These are phyloP conservation scores for Myathropa florea DNA, from an alignment of 2,888 invertebrate genomes.

Conservation along the genomic window DNA sequence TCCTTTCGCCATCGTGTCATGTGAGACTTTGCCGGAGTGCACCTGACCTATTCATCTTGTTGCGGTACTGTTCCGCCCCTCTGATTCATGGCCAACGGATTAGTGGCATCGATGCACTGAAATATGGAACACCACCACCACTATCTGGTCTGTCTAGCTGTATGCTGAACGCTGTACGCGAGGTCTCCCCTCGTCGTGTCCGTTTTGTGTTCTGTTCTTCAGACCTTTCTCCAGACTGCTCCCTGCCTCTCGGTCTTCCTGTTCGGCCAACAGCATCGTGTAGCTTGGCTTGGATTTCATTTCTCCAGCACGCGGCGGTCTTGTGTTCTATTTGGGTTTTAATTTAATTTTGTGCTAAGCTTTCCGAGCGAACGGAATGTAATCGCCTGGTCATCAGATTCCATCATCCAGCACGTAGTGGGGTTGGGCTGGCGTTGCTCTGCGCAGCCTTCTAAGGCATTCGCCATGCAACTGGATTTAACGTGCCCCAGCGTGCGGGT, in stretches of 20 bases:
- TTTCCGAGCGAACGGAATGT: conserved; percentile 66
- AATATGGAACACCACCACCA: conserved; percentile 64
- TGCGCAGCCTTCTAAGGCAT: conserved; percentile 49
- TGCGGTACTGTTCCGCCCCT: conserved; percentile 67
- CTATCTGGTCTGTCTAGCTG: conserved; percentile 32
- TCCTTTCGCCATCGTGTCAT: conserved; percentile 68
- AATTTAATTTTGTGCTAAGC: conserved; percentile 66
- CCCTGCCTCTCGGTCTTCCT: neutral
- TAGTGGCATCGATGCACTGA: conserved; percentile 51
- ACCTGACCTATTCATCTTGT: conserved; percentile 68
- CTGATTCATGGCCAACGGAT: conserved; percentile 54
- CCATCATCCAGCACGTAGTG: conserved; percentile 56
- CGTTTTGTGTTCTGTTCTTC: conserved; percentile 51
- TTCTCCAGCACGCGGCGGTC: conserved; percentile 20
- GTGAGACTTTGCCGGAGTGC: conserved; percentile 44
- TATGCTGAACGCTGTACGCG: conserved; percentile 57
- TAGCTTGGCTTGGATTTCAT: conserved; percentile 48
- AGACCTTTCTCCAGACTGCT: conserved; percentile 52
- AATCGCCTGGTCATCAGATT: conserved; percentile 68
- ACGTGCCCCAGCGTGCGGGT: conserved; percentile 4
- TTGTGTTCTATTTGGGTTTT: conserved; percentile 52
- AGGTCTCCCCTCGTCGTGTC: conserved; percentile 33
- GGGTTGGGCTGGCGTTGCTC: conserved; percentile 47
- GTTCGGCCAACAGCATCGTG: neutral
- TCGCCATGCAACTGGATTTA: conserved; percentile 47